Evolutionary conservation across 2,113 vertebrate genomes (phyloP).

Genomic region (Pachycephala philippinensis): DNA sequence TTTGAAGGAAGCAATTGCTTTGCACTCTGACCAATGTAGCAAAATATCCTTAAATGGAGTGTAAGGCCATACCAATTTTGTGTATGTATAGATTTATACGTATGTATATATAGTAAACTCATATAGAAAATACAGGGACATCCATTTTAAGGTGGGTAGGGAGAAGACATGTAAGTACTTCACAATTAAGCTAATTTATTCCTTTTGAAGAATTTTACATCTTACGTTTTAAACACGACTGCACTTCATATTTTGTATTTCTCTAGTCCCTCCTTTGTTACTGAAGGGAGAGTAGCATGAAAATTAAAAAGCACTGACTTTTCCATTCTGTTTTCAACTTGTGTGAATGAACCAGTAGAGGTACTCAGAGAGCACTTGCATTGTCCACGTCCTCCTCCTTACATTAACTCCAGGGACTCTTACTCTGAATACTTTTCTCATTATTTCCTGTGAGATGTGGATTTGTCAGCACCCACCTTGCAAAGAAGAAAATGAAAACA

Average conservation of each 20-base stretch:
- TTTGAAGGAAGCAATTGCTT: conserved; percentile 78
- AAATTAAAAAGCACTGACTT: not conserved
- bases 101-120: conserved; percentile 47
- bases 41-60: conserved; percentile 75
- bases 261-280: not conserved
- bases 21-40: conserved; percentile 84
- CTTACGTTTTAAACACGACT: not conserved
- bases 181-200: not conserved
- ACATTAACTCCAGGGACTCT: not conserved
- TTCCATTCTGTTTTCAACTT: not conserved
- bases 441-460: not conserved
- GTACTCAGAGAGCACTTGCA: not conserved
- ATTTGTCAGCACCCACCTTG: not conserved
- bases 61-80: conserved; percentile 88
- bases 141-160: not conserved
- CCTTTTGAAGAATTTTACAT: not conserved
- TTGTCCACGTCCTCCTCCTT: not conserved
- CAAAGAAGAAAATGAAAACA: not conserved
- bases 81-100: not conserved
- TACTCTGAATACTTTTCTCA: not conserved
- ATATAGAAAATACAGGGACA: conserved; percentile 52
- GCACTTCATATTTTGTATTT: not conserved
- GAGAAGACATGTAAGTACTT: not conserved
- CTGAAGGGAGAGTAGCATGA: not conserved
- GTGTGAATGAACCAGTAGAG: not conserved